Base-by-base conservation (phyloP, 2,797 vertebrate species). In the Toxotes lorentzi region DNA sequence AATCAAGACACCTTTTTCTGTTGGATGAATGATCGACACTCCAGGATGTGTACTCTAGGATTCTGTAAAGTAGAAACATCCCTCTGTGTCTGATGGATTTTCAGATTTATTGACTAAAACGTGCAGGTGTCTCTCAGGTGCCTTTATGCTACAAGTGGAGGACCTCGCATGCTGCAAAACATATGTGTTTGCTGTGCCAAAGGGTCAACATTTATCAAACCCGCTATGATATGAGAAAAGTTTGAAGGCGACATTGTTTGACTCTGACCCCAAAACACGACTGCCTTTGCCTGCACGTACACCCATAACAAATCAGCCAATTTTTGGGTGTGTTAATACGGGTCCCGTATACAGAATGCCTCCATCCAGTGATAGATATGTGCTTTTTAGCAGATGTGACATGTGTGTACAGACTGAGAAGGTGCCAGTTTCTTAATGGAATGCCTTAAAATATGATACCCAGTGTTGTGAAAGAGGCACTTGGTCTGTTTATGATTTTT, bases 311-410 rank as follows among this genome's bases (percentile, higher is more conserved):
- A 78, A 91, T 79, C 41, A 19, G 57, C n/a, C 35, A 2, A 53
- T 85, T 72, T 79, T 40, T 32, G 4, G 50, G 19, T 35, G 24
- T 56, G 77, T 77, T 76, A 86, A 90, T 94, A 86, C 83, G 76
- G 93, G 92, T 16, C 93, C 92, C 91, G 71, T 89, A 94, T 93
- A 75, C 81, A 70, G 34, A 82, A 78, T 4, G 19, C 83, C 74
- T 82, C 70, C 67, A 81, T 82, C 58, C 80, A 54, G 62, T 77
- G 81, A 86, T 78, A 58, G 77, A 89, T 85, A 7, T 58, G 70
- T 82, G 78, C 76, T 83, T 85, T 86, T 70, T 56, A 71, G 75
- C 63, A 75, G 68, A 83, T 48, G 67, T 84, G 81, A 71, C 61
- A 61, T 67, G 9, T 72, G 50, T 65, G 72, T 70, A 69, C 69